phyloP scores from a whole-genome alignment of 2,888 invertebrate species.

The Furcula furcula region DNA sequence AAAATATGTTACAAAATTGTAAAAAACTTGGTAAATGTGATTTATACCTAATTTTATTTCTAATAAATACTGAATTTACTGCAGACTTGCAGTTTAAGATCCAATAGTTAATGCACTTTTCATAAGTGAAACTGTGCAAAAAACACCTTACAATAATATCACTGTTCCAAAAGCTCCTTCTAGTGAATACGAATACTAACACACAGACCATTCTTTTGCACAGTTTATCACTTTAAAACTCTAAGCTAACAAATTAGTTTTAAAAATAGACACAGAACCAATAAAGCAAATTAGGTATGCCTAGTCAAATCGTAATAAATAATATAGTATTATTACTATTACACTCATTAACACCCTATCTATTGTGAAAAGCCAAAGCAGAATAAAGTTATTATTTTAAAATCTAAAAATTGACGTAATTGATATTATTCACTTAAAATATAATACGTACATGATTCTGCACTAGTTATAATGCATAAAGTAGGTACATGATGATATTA shows the following conservation, averaged over 20 bases:
- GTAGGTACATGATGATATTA: conserved; percentile 22
- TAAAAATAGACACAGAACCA: conserved; percentile 35
- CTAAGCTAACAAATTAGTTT: conserved; percentile 37
- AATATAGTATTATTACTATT: conserved; percentile 19
- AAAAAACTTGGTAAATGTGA: conserved; percentile 63
- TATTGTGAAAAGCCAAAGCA: conserved; percentile 48
- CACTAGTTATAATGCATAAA: conserved; percentile 36
- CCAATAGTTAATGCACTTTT: conserved; percentile 57
- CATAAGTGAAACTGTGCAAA: conserved; percentile 70
- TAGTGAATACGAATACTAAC: conserved; percentile 45
- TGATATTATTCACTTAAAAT: conserved; percentile 78
- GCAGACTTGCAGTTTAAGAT: conserved; percentile 58
- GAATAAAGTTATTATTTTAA: conserved; percentile 60
- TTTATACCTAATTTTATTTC: conserved; percentile 67
- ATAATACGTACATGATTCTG: conserved; percentile 43
- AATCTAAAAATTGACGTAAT: conserved; percentile 81
- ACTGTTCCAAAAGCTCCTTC: conserved; percentile 67
- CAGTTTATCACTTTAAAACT: conserved; percentile 64
- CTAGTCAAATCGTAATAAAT: conserved; percentile 18
- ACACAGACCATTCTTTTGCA: conserved; percentile 61
- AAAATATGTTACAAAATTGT: conserved; percentile 73
- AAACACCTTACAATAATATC: conserved; percentile 65
- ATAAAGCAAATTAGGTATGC: conserved; percentile 28
- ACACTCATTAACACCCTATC: conserved; percentile 27
- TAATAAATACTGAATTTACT: conserved; percentile 72